These are phyloP conservation scores for Plusia festucae DNA, from an alignment of 2,888 invertebrate genomes.

Conservation along the genomic window DNA sequence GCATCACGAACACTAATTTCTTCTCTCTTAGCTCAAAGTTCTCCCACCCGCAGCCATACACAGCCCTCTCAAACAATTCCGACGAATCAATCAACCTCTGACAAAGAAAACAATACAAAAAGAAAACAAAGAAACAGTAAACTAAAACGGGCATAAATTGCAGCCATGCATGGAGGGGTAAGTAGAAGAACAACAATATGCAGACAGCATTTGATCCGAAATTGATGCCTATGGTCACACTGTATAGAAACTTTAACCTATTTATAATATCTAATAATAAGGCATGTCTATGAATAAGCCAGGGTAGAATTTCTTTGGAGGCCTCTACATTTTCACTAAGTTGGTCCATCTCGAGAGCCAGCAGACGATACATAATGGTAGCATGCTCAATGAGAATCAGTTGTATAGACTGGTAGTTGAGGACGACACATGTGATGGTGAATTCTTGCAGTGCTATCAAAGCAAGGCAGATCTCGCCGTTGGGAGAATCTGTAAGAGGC, in stretches of 20 bases:
- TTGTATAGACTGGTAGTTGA: constrained; percentile 77
- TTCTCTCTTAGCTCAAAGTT: constrained; percentile 73
- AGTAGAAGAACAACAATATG: constrained; percentile 75
- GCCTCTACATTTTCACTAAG: constrained; percentile 59
- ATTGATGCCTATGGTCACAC: constrained; percentile 77
- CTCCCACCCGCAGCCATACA: constrained; percentile 84
- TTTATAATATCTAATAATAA: constrained; percentile 67
- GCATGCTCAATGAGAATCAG: constrained; percentile 78
- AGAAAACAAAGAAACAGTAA: constrained; percentile 78
- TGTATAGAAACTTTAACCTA: constrained; percentile 73
- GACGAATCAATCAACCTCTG: constrained; percentile 78
- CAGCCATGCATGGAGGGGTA: constrained; percentile 72
- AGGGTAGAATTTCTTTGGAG: constrained; percentile 63
- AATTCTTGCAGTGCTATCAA: constrained; percentile 70
- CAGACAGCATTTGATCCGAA: constrained; percentile 77
- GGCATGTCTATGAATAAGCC: constrained; percentile 69
- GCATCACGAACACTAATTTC: constrained; percentile 72
- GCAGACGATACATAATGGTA: constrained; percentile 72
- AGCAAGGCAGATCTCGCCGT: constrained; percentile 70
- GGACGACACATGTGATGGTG: constrained; percentile 64
- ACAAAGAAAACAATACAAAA: constrained; percentile 80
- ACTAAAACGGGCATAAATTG: constrained; percentile 73
- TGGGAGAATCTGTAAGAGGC: constrained; percentile 69
- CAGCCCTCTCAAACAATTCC: constrained; percentile 73
- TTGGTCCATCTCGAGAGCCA: constrained; percentile 72